Conservation (phyloP, 2,113 vertebrate genomes). For the Sapayoa aenigma region DNA sequence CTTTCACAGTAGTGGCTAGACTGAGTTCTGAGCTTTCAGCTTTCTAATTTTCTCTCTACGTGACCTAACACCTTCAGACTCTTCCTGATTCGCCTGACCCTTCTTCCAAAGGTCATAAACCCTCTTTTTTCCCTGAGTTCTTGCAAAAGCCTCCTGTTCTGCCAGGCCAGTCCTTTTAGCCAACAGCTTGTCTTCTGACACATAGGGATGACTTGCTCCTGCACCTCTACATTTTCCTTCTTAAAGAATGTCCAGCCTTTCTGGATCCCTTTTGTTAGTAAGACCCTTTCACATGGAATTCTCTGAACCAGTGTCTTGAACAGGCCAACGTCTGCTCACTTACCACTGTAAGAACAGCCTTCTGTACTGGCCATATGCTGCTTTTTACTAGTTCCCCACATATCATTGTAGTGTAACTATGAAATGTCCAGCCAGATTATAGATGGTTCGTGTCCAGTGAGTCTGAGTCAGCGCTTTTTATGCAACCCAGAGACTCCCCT, state of each 20-base stretch:
- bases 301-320: not conserved
- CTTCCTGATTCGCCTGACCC: not conserved
- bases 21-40: not conserved
- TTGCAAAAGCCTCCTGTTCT: not conserved
- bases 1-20: not conserved
- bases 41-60: not conserved
- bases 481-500: not conserved
- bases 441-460: not conserved
- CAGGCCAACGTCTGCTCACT: not conserved
- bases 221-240: not conserved
- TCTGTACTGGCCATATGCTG: not conserved
- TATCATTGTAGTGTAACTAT: not conserved
- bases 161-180: not conserved
- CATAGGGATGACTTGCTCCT: not conserved
- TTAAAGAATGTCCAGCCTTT: not conserved
- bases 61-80: not conserved
- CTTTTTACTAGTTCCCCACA: not conserved
- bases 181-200: not conserved
- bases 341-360: not conserved
- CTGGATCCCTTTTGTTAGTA: too few relatives aligned
- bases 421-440: not conserved
- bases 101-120: not conserved
- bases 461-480: not conserved
- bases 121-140: not conserved
- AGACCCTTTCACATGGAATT: not conserved